A percentile compares a stretch with the other conserved stretches of the same genome.
phyloP scores from a whole-genome alignment of 2,888 invertebrate species.

The Candidula unifasciata region DNA sequence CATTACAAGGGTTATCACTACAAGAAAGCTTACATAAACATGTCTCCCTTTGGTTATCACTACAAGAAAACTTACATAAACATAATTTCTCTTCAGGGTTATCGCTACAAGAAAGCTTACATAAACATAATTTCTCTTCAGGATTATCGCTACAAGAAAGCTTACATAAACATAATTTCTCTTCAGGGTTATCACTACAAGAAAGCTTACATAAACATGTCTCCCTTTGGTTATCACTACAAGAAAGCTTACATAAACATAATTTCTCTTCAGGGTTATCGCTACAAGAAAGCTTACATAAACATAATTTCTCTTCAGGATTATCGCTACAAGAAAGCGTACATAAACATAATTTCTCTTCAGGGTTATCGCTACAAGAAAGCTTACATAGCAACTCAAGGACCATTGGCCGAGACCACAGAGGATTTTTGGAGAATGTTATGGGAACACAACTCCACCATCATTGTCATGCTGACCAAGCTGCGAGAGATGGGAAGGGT shows the following conservation, averaged over 20 bases:
- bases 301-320: constrained; percentile 69
- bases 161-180: background rate
- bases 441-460: constrained; percentile 99
- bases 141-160: constrained; percentile 82
- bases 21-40: no score
- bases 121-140: constrained; percentile 55
- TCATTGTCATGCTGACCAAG: constrained; percentile 98
- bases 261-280: no score
- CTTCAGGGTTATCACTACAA: no score
- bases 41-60: no score
- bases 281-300: no score
- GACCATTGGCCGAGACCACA: constrained; percentile 95
- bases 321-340: constrained; percentile 81
- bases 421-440: constrained; percentile 99
- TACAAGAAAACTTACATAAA: no score
- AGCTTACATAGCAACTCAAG: constrained; percentile 97
- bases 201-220: no score
- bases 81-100: no score
- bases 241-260: no score
- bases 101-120: no score
- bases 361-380: constrained; percentile 83
- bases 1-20: no score
- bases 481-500: constrained; percentile 98
- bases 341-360: background rate
- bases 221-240: no score